These are phyloP conservation scores for Syngnathus scovelli DNA, from an alignment of 2,113 vertebrate genomes.

Conservation along the genomic window DNA sequence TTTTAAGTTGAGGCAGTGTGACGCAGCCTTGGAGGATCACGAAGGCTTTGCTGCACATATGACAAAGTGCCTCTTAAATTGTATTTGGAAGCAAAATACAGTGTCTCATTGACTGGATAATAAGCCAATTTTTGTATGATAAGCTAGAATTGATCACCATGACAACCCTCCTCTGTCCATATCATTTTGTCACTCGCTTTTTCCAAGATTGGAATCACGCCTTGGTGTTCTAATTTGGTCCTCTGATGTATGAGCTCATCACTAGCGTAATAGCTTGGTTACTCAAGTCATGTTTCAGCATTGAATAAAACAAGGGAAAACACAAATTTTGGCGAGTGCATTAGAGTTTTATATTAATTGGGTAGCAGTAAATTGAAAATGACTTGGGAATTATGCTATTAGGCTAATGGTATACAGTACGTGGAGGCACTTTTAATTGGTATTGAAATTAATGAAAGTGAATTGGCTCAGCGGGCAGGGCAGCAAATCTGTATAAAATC, in stretches of 20 bases:
- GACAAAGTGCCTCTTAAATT: neutral
- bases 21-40: neutral
- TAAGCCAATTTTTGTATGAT: neutral
- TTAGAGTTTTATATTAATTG: neutral
- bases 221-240: neutral
- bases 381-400: neutral
- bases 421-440: neutral
- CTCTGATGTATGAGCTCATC: neutral
- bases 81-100: neutral
- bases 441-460: neutral
- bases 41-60: neutral
- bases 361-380: neutral
- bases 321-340: neutral
- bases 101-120: neutral
- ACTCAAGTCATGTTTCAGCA: neutral
- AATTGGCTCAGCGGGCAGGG: neutral
- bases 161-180: neutral
- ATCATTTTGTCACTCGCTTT: neutral
- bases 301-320: neutral
- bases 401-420: neutral
- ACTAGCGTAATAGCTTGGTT: neutral
- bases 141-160: neutral
- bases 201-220: neutral
- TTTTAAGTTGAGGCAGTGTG: slow-evolving; percentile 8
- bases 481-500: neutral